These are phyloP conservation scores for Arrhopalites spinosus DNA, from an alignment of 2,888 invertebrate genomes.

Conservation along the genomic window DNA sequence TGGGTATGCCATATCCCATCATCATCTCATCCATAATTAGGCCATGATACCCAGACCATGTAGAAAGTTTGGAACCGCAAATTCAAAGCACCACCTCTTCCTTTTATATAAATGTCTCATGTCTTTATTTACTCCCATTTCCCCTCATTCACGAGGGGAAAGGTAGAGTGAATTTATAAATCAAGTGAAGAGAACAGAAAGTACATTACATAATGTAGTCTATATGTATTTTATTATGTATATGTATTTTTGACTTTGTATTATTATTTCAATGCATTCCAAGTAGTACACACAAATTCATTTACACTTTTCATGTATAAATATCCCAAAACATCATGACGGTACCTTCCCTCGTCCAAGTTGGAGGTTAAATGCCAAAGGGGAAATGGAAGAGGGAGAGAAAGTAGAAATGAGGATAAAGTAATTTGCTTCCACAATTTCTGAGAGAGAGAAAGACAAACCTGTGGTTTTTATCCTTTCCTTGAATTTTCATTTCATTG, in stretches of 20 bases:
- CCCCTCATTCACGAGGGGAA: background rate
- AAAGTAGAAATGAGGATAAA: background rate
- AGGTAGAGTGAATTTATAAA: no score
- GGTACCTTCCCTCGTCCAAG: no score
- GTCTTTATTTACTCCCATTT: background rate
- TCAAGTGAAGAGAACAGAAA: no score
- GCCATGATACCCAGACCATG: background rate
- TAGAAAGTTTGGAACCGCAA: no score
- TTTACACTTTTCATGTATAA: no score
- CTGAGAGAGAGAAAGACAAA: background rate
- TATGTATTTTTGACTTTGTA: no score
- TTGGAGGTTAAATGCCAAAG: no score
- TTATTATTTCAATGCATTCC: no score
- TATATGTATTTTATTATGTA: no score
- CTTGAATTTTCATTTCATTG: background rate
- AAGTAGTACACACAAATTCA: no score
- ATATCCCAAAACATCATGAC: no score
- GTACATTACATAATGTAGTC: no score
- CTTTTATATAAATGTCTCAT: background rate
- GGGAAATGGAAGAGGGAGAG: background rate
- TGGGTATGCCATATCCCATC: background rate
- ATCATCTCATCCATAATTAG: background rate
- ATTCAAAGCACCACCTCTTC: background rate
- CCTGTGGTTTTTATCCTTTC: background rate
- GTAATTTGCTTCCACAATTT: background rate